Evolutionary conservation across 1,140 invertebrate genomes (phyloP).

Genomic region (Zeugodacus cucurbitae): DNA sequence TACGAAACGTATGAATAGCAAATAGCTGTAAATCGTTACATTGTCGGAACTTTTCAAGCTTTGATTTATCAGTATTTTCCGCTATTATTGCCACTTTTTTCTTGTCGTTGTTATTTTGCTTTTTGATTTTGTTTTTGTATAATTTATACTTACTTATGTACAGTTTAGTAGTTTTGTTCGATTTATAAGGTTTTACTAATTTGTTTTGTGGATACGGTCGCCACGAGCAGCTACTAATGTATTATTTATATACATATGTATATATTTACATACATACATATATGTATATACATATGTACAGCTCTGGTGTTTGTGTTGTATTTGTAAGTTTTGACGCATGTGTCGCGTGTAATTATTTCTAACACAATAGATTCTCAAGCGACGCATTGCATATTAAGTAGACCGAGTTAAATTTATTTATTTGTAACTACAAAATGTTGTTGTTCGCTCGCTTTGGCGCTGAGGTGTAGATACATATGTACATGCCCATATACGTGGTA

Average conservation of each 20-base stretch:
- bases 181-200: background rate
- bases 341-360: constrained; percentile 1
- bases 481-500: no score
- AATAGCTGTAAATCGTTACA: background rate
- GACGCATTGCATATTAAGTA: constrained; percentile 9
- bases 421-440: background rate
- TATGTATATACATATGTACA: background rate
- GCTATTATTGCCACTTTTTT: background rate
- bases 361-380: constrained; percentile 10
- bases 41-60: constrained; percentile 12
- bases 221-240: background rate
- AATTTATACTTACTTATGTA: background rate
- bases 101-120: background rate
- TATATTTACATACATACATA: background rate
- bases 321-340: background rate
- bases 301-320: background rate
- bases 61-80: constrained; percentile 7
- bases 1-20: background rate
- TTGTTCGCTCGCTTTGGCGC: no score
- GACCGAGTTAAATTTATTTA: background rate
- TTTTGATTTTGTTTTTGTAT: background rate
- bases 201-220: background rate
- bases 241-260: background rate
- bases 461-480: no score
- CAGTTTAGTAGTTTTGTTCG: background rate